Conservation (phyloP, 2,797 vertebrate genomes). For the Anolis apletophallus region DNA sequence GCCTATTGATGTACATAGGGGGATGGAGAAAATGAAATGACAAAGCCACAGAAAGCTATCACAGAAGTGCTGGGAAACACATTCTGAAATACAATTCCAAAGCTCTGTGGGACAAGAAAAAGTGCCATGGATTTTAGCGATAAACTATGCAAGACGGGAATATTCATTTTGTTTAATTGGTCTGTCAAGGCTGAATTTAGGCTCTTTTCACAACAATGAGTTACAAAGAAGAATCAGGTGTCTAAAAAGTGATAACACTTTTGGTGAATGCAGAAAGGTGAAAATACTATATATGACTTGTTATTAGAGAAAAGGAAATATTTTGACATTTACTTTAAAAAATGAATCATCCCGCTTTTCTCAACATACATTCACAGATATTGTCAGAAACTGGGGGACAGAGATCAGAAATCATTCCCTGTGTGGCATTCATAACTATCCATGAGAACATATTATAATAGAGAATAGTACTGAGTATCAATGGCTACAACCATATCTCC, state of each 20-base stretch:
- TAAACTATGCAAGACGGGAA: not conserved
- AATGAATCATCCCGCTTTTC: not conserved
- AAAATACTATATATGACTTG: not conserved
- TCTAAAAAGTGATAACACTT: not conserved
- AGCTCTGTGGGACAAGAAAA: not conserved
- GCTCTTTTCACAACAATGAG: slow-evolving; percentile 11
- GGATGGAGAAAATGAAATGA: slow-evolving; percentile 24
- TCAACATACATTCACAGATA: slow-evolving; percentile 7
- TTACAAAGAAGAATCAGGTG: not conserved
- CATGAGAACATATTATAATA: not conserved
- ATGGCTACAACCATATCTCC: slow-evolving; percentile 6
- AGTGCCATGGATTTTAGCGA: not conserved
- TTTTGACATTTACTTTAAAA: not conserved
- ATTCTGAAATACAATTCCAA: not conserved
- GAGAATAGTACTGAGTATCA: slow-evolving; percentile 26
- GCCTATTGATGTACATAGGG: slow-evolving; percentile 2
- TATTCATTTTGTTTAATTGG: slow-evolving; percentile 23
- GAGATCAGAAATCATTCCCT: slow-evolving; percentile 4
- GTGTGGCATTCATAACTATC: not conserved
- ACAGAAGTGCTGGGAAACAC: not conserved
- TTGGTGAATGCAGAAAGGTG: not conserved
- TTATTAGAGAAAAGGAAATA: not conserved
- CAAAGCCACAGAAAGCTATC: not conserved
- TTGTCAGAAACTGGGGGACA: not conserved
- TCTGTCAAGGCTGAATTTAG: not conserved